phyloP scores from a whole-genome alignment of 2,797 vertebrate genomes.

The Mormyrus proboscirostris region DNA sequence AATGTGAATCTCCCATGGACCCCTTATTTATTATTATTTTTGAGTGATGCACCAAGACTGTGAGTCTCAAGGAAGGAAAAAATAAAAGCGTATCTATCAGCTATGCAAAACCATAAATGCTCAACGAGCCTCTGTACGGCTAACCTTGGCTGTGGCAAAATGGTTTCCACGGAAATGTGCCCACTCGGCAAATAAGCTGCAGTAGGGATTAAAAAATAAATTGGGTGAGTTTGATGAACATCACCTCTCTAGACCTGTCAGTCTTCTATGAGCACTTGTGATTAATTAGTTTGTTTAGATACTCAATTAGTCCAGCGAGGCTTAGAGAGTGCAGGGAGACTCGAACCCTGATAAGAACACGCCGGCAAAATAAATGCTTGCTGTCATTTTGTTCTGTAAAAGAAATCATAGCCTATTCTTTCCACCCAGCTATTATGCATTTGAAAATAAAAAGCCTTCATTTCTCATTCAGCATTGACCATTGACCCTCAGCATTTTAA shows the following conservation, averaged over 20 bases:
- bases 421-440: neutral
- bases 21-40: conserved; percentile 99
- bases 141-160: conserved; percentile 86
- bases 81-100: conserved; percentile 71
- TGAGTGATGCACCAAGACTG: conserved; percentile 97
- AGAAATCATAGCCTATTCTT: neutral
- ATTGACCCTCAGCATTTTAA: neutral
- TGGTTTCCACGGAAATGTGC: conserved; percentile 80
- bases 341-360: conserved; percentile 59
- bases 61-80: conserved; percentile 64
- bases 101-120: conserved; percentile 99
- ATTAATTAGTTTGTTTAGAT: conserved; percentile 99
- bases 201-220: conserved; percentile 62
- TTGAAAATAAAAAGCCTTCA: neutral
- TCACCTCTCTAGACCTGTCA: conserved; percentile 92
- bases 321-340: conserved; percentile 59
- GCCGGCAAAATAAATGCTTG: conserved; percentile 53
- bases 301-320: conserved; percentile 88
- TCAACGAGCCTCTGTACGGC: conserved; percentile 91
- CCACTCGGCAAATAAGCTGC: conserved; percentile 81
- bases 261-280: conserved; percentile 76
- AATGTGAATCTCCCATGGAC: conserved; percentile 93
- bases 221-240: conserved; percentile 77
- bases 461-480: neutral
- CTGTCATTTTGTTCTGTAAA: neutral